Percentiles rank a stretch among this genome's conserved stretches.
Conservation (phyloP, 2,113 vertebrate species). For the Nerophis lumbriciformis region DNA sequence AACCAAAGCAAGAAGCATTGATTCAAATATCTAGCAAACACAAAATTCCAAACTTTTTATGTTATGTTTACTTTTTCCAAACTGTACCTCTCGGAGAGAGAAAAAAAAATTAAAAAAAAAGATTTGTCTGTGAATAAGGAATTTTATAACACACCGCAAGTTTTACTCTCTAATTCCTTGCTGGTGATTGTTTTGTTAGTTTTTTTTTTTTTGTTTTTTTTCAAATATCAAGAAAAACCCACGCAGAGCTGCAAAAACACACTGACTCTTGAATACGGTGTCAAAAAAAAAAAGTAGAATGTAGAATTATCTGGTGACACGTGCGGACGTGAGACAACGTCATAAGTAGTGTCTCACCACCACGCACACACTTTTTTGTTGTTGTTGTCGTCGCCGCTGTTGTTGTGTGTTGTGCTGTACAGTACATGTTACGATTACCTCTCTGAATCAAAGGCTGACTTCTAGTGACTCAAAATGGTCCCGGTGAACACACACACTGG, state of each 20-base stretch:
- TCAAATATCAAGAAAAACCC: neutral
- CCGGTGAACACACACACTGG: constrained; percentile 57
- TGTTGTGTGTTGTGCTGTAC: constrained; percentile 45
- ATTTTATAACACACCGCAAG: constrained; percentile 44
- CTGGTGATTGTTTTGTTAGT: neutral
- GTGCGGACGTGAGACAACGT: constrained; percentile 52
- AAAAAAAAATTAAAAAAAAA: neutral
- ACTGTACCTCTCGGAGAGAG: constrained; percentile 49
- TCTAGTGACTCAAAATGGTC: constrained; percentile 44
- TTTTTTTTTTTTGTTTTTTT: neutral
- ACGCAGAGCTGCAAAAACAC: constrained; percentile 62
- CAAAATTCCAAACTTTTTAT: neutral
- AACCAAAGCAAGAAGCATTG: neutral
- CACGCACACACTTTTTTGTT: constrained; percentile 37
- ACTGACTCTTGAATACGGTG: constrained; percentile 59
- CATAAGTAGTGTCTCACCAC: constrained; percentile 49
- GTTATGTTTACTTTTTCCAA: constrained; percentile 38
- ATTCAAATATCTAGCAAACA: neutral
- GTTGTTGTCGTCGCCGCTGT: neutral
- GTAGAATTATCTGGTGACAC: constrained; percentile 49
- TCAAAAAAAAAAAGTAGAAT: constrained; percentile 53
- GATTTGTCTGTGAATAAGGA: constrained; percentile 38
- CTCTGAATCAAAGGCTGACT: constrained; percentile 66
- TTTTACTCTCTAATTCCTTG: neutral
- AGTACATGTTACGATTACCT: constrained; percentile 63